Evolutionary conservation across 2,797 vertebrate species (phyloP).

Genomic region (Anguilla anguilla): DNA sequence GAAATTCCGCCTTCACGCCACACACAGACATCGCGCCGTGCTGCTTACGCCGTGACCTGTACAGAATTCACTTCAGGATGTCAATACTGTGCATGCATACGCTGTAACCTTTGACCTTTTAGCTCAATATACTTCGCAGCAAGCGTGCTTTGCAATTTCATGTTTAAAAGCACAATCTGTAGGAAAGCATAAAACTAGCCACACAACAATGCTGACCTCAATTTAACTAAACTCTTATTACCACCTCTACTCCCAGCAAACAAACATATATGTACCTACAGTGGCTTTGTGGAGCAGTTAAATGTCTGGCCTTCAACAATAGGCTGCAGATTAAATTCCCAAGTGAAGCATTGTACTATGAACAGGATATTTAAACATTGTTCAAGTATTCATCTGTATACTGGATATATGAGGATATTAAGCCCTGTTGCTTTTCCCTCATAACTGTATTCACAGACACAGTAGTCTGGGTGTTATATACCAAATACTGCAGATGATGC

Average conservation of each 20-base stretch:
- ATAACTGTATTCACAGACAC: slow-evolving; percentile 17
- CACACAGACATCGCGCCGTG: slow-evolving; percentile 26
- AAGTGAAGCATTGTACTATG: not conserved
- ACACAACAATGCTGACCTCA: not conserved
- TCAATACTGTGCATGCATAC: not conserved
- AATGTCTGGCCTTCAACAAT: not conserved
- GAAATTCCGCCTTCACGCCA: slow-evolving; percentile 30
- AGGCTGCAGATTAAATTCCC: not conserved
- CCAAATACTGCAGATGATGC: not conserved
- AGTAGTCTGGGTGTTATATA: slow-evolving; percentile 48
- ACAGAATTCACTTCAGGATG: slow-evolving; percentile 70
- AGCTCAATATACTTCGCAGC: slow-evolving; percentile 47
- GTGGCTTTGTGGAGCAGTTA: not conserved
- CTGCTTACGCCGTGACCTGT: slow-evolving; percentile 68
- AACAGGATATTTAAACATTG: not conserved
- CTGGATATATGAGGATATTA: not conserved
- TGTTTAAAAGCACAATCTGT: not conserved
- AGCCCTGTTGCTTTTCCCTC: not conserved
- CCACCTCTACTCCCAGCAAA: not conserved
- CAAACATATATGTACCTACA: not conserved
- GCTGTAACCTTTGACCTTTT: slow-evolving; percentile 64
- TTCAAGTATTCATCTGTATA: not conserved
- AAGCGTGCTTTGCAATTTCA: not conserved
- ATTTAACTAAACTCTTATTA: not conserved
- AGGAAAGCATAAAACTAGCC: not conserved